Conservation (phyloP, 2,113 vertebrate genomes). For the Emydocephalus ijimae region DNA sequence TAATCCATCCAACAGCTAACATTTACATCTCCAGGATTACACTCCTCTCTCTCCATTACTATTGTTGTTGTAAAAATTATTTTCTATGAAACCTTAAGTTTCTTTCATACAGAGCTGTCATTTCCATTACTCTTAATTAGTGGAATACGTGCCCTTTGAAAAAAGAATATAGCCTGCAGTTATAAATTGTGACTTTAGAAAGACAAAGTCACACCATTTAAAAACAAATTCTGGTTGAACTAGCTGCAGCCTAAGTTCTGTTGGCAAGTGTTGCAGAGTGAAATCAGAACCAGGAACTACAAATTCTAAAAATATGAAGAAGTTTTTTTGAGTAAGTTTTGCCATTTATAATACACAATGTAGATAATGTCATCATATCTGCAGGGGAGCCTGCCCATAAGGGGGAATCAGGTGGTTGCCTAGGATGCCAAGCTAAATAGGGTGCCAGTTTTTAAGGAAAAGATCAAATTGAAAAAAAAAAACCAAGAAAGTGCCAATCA, state of each 20-base stretch:
- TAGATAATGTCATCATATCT: conserved; percentile 11
- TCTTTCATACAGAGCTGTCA: conserved; percentile 37
- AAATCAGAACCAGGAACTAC: conserved; percentile 20
- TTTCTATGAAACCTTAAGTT: conserved; percentile 43
- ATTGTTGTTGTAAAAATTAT: conserved; percentile 40
- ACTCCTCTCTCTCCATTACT: conserved; percentile 21
- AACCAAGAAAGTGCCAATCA: background rate
- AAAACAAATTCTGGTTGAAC: conserved; percentile 49
- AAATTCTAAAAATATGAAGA: background rate
- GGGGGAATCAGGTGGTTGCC: background rate
- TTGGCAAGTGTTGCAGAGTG: conserved; percentile 32
- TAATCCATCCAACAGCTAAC: background rate
- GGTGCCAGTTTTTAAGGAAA: background rate
- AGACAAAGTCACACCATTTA: conserved; percentile 52
- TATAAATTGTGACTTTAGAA: conserved; percentile 55
- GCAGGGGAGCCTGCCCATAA: background rate
- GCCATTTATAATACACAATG: background rate
- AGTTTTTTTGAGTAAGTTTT: background rate
- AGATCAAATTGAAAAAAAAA: background rate
- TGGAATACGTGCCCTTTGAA: conserved; percentile 45
- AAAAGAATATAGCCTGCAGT: conserved; percentile 45
- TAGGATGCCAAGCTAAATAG: background rate
- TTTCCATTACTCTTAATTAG: conserved; percentile 59
- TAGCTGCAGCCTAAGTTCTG: conserved; percentile 33
- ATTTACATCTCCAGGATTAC: background rate